Evolutionary conservation across 53 echinoderm and acorn worm species (phyloP).

Genomic region (Arbacia lixula): DNA sequence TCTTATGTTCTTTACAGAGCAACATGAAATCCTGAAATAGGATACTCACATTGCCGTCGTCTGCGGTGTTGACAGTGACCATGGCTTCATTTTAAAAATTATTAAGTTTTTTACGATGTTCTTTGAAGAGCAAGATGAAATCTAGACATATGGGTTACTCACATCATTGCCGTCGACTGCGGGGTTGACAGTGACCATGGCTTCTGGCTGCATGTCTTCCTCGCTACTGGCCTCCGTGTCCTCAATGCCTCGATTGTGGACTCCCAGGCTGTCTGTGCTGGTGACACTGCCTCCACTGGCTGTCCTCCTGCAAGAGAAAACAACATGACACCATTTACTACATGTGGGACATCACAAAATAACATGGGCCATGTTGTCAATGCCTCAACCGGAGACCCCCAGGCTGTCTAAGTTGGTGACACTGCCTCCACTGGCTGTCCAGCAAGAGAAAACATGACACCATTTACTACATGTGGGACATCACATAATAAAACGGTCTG

Average conservation of each 20-base stretch:
- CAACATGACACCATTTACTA: background rate
- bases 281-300: constrained; percentile 87
- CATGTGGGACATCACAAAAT: background rate
- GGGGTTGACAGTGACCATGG: constrained; percentile 63
- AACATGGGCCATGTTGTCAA: constrained; percentile 36
- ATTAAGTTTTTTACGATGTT: too few relatives aligned
- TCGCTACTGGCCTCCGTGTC: constrained; percentile 79
- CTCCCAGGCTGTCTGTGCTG: constrained; percentile 86
- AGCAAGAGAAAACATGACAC: constrained; percentile 8
- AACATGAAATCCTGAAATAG: too few relatives aligned
- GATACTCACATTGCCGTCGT: too few relatives aligned
- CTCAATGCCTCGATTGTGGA: constrained; percentile 56
- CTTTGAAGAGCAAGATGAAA: too few relatives aligned
- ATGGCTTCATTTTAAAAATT: too few relatives aligned
- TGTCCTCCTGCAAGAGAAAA: constrained; percentile 72
- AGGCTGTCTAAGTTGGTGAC: constrained; percentile 80
- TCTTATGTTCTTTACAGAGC: too few relatives aligned
- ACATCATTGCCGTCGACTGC: constrained; percentile 53
- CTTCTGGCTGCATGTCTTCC: constrained; percentile 85
- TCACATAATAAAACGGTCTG: background rate
- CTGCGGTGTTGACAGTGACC: too few relatives aligned
- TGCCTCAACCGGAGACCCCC: constrained; percentile 69
- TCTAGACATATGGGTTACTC: too few relatives aligned
- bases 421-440: constrained; percentile 72
- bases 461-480: constrained; percentile 6